A percentile compares a stretch with the other conserved stretches of the same genome.
phyloP scores from a whole-genome alignment of 2,113 vertebrate genomes.

The Paralichthys olivaceus region DNA sequence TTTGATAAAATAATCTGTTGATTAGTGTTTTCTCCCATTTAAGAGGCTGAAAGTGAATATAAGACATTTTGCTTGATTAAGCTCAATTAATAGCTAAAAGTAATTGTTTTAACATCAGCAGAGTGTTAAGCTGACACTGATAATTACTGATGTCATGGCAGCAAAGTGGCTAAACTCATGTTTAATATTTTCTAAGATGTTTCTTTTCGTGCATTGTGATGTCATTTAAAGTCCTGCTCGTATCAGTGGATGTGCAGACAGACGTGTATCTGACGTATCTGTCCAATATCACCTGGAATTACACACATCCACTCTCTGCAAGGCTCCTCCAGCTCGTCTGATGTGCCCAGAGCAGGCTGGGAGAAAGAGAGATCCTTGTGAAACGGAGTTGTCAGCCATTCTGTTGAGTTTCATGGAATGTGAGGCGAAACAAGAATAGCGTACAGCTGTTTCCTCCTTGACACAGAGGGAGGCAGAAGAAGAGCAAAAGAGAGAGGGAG shows the following conservation, averaged over 20 bases:
- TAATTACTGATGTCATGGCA: background rate
- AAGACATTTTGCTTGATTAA: background rate
- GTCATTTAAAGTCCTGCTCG: background rate
- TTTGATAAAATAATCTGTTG: background rate
- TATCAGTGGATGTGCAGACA: background rate
- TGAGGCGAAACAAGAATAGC: constrained; percentile 77
- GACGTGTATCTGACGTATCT: background rate
- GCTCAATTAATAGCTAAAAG: background rate
- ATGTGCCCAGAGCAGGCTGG: constrained; percentile 35
- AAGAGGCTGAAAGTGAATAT: background rate
- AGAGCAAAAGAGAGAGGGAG: constrained; percentile 55
- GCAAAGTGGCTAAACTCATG: background rate
- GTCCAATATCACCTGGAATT: background rate
- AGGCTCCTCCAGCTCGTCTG: constrained; percentile 26
- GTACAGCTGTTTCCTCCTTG: constrained; percentile 79
- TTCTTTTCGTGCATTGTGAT: background rate
- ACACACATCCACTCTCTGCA: constrained; percentile 6
- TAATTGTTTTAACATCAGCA: background rate
- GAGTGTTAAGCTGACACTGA: background rate
- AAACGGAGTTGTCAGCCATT: constrained; percentile 77
- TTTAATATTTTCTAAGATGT: background rate
- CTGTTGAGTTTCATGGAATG: constrained; percentile 78
- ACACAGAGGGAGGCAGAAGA: constrained; percentile 74
- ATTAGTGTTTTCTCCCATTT: background rate
- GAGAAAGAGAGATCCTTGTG: constrained; percentile 48